Conservation (phyloP, 2,888 invertebrate species). For the Eilema caniola region DNA sequence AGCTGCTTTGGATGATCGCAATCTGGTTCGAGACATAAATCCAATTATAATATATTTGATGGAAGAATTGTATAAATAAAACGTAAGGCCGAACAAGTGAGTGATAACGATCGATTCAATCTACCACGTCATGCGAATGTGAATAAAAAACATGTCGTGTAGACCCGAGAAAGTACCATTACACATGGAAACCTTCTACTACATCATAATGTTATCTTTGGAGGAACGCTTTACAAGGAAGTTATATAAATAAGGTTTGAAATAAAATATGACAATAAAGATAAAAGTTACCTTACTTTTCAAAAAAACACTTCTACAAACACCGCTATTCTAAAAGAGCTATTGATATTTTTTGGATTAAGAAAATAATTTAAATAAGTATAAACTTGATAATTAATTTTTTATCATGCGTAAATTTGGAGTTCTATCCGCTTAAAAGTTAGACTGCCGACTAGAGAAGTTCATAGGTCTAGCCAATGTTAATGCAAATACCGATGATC, state of each 20-base stretch:
- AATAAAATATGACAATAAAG: slow-evolving; percentile 13
- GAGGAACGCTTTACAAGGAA: slow-evolving; percentile 6
- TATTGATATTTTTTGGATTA: too few relatives aligned
- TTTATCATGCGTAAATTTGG: background rate
- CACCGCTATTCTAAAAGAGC: background rate
- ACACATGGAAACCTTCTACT: slow-evolving; percentile 27
- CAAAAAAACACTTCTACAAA: background rate
- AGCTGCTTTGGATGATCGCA: slow-evolving; percentile 28
- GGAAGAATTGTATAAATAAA: slow-evolving; percentile 48
- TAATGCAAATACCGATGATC: slow-evolving; percentile 59
- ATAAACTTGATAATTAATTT: too few relatives aligned
- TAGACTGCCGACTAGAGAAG: slow-evolving; percentile 22
- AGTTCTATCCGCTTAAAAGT: background rate
- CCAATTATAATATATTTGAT: slow-evolving; percentile 40
- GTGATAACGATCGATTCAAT: slow-evolving; percentile 63
- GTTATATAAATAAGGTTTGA: slow-evolving; percentile 18
- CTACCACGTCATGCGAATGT: slow-evolving; percentile 61
- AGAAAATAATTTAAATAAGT: too few relatives aligned
- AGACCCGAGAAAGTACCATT: slow-evolving; percentile 30
- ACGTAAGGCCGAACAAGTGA: slow-evolving; percentile 49
- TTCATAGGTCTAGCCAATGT: slow-evolving; percentile 45
- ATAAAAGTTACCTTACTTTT: background rate
- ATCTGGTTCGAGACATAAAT: slow-evolving; percentile 42
- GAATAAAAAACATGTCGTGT: slow-evolving; percentile 39
- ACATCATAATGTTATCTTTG: slow-evolving; percentile 28